A percentile compares a stretch with the other conserved stretches of the same genome.
phyloP scores from a whole-genome alignment of 1,140 invertebrate species.

The Cherax quadricarinatus region DNA sequence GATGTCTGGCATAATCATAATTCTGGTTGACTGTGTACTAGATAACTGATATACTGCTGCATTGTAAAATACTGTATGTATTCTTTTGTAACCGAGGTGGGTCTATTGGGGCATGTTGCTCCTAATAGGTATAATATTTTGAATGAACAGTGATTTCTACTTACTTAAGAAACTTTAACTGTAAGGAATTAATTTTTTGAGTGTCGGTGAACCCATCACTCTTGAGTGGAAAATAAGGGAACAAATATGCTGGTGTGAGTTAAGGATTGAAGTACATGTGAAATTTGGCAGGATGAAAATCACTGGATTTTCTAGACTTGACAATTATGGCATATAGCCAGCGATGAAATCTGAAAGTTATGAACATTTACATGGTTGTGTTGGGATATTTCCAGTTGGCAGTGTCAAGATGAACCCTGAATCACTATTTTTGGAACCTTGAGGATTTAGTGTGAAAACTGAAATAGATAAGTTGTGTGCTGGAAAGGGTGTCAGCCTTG shows the following conservation, averaged over 20 bases:
- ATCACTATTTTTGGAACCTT: constrained; percentile 9
- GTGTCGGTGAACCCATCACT: constrained; percentile 23
- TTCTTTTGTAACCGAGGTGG: constrained; percentile 35
- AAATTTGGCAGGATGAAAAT: constrained; percentile 19
- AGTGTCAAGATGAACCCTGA: constrained; percentile 13
- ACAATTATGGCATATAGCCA: background rate
- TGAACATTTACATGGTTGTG: background rate
- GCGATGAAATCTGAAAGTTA: background rate
- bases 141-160: constrained; percentile 40
- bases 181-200: constrained; percentile 11
- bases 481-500: background rate
- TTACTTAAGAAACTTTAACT: constrained; percentile 20
- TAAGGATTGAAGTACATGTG: constrained; percentile 31
- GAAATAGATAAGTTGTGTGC: background rate
- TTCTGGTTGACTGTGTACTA: constrained; percentile 19
- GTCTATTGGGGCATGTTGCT: constrained; percentile 16
- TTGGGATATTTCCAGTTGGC: constrained; percentile 5
- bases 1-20: constrained; percentile 36
- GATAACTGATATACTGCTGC: background rate
- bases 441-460: constrained; percentile 24
- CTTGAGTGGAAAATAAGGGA: background rate
- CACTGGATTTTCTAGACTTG: constrained; percentile 17
- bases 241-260: constrained; percentile 12
- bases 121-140: constrained; percentile 40
- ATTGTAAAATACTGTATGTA: constrained; percentile 22